Base-by-base conservation (phyloP, 2,888 invertebrate genomes). In the Tuta absoluta region DNA sequence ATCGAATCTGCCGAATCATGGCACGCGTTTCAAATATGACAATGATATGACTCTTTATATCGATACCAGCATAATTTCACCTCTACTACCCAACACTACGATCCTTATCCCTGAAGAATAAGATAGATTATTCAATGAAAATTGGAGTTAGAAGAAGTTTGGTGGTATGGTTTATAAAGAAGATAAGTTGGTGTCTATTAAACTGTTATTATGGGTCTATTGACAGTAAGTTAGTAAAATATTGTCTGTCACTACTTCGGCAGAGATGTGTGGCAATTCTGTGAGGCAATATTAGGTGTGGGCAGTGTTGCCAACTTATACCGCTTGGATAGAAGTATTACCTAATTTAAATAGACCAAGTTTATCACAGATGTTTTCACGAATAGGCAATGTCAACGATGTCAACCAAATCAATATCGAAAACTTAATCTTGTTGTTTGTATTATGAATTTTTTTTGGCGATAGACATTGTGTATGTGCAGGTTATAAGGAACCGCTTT, bases 1-100 rank as follows among this genome's bases (percentile, higher is more conserved):
- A 89, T 84, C 78, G 81, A 86, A 85, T 84, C 82, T 84, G 91
- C 91, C 86, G 87, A 88, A 87, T 91, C 91, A 91, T 76, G 85
- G 89, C 90, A 90, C 89, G 89, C 89, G 90, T 86, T 89, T 89
- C 87, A 82, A 86, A 87, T 87, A 85, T 83, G 85, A 89, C 82
- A 85, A 86, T 87, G 88, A 91, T 91, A 89, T 84, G 86, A 87
- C 86, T 86, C 84, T 88, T 65, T 65, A 63, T 62, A 23, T 28
- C 37, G 58, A 53, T 38, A 63, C 65, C 33, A 60, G 12, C 41
- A 60, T 56, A 41, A 4, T 37, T 24, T 28, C 56, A 33, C 53
- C 17, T 17, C 24, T 33, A 17, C 49, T 12, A 17, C 61, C 17
- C 61, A 48, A 24, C 33, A 61, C 49, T 49, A 33, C 33, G 8